These are phyloP conservation scores for Actinia tenebrosa DNA, from an alignment of 64 coral and sea anemone species.

Conservation along the genomic window DNA sequence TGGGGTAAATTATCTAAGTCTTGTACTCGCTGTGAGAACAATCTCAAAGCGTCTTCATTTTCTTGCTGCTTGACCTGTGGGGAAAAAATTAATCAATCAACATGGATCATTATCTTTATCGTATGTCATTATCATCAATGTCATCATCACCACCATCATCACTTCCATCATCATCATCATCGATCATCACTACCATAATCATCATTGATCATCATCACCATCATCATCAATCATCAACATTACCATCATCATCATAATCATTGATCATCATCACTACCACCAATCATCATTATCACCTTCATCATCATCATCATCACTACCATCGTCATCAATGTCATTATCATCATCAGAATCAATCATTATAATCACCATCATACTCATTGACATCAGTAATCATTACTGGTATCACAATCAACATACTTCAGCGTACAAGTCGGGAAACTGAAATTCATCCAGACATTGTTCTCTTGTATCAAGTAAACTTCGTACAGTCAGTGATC, in stretches of 20 bases:
- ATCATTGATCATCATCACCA: not conserved
- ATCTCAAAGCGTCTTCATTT: conserved; percentile 79
- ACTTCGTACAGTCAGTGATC: conserved; percentile 82
- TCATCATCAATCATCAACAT: not conserved
- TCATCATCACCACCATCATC: not conserved
- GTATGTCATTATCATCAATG: not conserved
- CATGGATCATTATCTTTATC: not conserved
- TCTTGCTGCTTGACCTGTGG: conserved; percentile 88
- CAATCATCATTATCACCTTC: not conserved
- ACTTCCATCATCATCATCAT: not conserved
- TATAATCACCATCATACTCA: not conserved
- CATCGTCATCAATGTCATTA: not conserved
- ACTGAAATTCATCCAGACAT: conserved; percentile 84
- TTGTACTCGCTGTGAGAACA: conserved; percentile 58
- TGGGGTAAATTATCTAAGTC: conserved; percentile 43
- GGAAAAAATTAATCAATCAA: not conserved
- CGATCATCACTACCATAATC: not conserved
- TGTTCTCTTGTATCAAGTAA: conserved; percentile 94
- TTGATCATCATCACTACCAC: not conserved
- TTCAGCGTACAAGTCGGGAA: conserved; percentile 83
- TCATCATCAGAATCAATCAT: not conserved
- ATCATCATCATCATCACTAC: not conserved
- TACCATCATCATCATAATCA: not conserved
- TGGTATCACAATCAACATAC: conserved; percentile 21
- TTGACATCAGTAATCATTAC: not conserved